Conservation (phyloP, 2,797 vertebrate species). For the Pygocentrus nattereri region DNA sequence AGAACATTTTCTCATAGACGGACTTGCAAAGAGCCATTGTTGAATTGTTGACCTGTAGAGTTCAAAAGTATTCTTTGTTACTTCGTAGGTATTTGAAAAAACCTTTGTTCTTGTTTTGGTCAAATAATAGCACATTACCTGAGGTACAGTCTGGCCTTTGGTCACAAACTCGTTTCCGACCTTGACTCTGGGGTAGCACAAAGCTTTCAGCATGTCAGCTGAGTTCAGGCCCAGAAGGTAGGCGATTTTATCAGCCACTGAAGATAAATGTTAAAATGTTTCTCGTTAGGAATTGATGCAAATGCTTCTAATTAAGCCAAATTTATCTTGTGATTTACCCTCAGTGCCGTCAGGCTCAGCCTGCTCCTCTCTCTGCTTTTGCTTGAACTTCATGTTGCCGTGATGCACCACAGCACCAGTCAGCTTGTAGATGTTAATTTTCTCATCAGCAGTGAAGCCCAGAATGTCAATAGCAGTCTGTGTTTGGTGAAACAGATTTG, state of each 20-base stretch:
- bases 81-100: no score
- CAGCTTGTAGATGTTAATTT: constrained; percentile 78
- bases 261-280: neutral
- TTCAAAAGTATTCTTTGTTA: no score
- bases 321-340: constrained; percentile 68
- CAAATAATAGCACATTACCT: neutral
- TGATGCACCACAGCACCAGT: constrained; percentile 81
- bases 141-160: neutral
- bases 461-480: constrained; percentile 79
- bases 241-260: constrained; percentile 55
- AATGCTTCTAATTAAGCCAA: no score
- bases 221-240: constrained; percentile 67
- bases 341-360: constrained; percentile 81
- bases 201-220: neutral
- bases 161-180: neutral
- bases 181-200: constrained; percentile 5
- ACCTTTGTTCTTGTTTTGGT: neutral
- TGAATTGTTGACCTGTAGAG: neutral
- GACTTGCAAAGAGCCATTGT: neutral
- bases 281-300: no score
- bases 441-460: constrained; percentile 79
- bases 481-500: neutral
- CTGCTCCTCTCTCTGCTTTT: constrained; percentile 82
- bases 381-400: constrained; percentile 81
- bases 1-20: constrained; percentile 78